Evolutionary conservation across 1,140 invertebrate genomes (phyloP).

Genomic region (Pararge aegeria): DNA sequence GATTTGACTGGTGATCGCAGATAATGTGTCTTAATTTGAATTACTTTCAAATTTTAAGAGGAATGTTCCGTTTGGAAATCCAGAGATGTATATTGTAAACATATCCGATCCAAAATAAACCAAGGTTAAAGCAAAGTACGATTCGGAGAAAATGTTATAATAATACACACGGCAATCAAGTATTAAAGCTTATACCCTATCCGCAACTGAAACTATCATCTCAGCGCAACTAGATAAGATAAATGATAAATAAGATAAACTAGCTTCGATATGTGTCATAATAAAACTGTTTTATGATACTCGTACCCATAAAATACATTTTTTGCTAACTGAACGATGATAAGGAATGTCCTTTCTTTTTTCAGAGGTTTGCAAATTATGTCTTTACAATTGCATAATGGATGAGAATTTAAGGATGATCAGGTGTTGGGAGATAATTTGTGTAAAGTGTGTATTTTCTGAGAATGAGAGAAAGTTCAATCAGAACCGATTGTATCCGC

Average conservation of each 20-base stretch:
- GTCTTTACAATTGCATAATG: no score
- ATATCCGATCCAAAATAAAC: background rate
- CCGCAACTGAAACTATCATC: background rate
- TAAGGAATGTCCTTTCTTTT: background rate
- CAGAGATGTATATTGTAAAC: background rate
- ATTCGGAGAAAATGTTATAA: background rate
- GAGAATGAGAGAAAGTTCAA: no score
- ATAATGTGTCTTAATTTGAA: no score
- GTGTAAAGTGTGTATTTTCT: no score
- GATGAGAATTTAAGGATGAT: no score
- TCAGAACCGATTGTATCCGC: no score
- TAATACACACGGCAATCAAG: background rate
- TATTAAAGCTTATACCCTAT: background rate
- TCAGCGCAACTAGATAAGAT: background rate
- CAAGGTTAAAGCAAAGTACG: background rate
- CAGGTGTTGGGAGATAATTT: no score
- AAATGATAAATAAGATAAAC: background rate
- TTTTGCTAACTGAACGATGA: background rate
- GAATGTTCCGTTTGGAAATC: background rate
- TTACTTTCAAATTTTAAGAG: background rate
- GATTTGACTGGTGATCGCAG: no score
- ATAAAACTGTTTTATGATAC: constrained; percentile 1
- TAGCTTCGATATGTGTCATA: constrained; percentile 1
- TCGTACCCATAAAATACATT: background rate
- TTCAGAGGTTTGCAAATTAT: no score